Evolutionary conservation across 2,113 vertebrate species (phyloP).

Genomic region (Hymenochirus boettgeri): DNA sequence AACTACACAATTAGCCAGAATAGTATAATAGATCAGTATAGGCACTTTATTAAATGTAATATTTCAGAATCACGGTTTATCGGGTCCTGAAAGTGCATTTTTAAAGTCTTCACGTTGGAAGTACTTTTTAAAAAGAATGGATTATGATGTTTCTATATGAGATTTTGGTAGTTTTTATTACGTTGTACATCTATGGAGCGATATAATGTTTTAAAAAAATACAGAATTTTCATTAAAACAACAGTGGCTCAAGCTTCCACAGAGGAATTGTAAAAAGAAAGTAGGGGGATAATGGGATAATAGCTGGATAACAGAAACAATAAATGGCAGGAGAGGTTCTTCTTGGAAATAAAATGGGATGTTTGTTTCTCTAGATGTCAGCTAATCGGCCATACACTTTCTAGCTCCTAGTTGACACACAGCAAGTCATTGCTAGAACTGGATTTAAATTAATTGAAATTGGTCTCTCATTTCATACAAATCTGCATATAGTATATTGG

Average conservation of each 20-base stretch:
- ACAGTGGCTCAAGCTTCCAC: conserved; percentile 3
- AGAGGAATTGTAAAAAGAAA: neutral
- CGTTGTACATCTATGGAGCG: conserved; percentile 8
- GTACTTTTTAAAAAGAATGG: neutral
- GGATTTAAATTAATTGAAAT: too few relatives aligned
- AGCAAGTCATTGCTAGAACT: too few relatives aligned
- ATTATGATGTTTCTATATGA: conserved; percentile 1
- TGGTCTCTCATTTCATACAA: too few relatives aligned
- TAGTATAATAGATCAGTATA: neutral
- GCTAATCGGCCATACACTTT: conserved; percentile 10
- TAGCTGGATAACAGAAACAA: conserved; percentile 16
- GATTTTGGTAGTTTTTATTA: conserved; percentile 27
- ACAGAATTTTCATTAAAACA: conserved; percentile 24
- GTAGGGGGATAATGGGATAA: conserved; percentile 9
- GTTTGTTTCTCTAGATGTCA: conserved; percentile 3
- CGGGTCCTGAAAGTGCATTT: neutral
- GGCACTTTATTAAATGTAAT: neutral
- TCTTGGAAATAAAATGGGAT: conserved; percentile 9
- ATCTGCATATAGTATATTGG: too few relatives aligned
- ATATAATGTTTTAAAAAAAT: conserved; percentile 19
- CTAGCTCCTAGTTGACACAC: too few relatives aligned
- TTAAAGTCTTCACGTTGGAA: neutral
- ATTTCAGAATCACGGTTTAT: neutral
- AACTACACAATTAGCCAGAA: neutral
- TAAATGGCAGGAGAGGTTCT: conserved; percentile 12